Evolutionary conservation across 2,888 invertebrate species (phyloP).

Genomic region (Hyppa rectilinea): DNA sequence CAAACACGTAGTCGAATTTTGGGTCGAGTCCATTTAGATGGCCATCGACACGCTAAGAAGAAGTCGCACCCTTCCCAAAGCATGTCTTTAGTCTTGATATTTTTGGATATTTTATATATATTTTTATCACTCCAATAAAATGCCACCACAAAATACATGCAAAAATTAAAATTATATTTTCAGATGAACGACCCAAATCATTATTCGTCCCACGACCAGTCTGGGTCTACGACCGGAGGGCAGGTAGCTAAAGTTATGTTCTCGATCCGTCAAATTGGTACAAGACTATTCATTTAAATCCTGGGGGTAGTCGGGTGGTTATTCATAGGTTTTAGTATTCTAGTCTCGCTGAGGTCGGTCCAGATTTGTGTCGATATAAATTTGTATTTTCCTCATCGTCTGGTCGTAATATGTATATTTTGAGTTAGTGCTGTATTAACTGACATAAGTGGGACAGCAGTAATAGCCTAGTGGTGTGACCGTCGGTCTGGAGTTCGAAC

Average conservation of each 20-base stretch:
- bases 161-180: conserved; percentile 11
- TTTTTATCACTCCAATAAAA: not conserved
- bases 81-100: not conserved
- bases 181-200: conserved; percentile 23
- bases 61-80: not conserved
- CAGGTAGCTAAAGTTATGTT: conserved; percentile 15
- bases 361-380: conserved; percentile 42
- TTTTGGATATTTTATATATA: not conserved
- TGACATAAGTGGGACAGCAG: no score
- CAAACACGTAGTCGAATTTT: no score
- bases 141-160: not conserved
- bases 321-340: conserved; percentile 50
- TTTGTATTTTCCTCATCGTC: conserved; percentile 27
- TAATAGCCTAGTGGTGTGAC: no score
- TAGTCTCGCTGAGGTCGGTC: conserved; percentile 20
- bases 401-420: not conserved
- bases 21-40: no score
- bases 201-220: conserved; percentile 48
- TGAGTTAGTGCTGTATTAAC: not conserved
- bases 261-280: conserved; percentile 55
- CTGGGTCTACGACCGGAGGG: conserved; percentile 12
- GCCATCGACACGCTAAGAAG: no score
- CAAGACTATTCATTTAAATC: conserved; percentile 61
- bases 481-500: no score
- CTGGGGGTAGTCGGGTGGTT: conserved; percentile 11